A percentile compares a stretch with the other conserved stretches of the same genome.
phyloP scores from a whole-genome alignment of 1,140 invertebrate species.

The Planococcus citri region DNA sequence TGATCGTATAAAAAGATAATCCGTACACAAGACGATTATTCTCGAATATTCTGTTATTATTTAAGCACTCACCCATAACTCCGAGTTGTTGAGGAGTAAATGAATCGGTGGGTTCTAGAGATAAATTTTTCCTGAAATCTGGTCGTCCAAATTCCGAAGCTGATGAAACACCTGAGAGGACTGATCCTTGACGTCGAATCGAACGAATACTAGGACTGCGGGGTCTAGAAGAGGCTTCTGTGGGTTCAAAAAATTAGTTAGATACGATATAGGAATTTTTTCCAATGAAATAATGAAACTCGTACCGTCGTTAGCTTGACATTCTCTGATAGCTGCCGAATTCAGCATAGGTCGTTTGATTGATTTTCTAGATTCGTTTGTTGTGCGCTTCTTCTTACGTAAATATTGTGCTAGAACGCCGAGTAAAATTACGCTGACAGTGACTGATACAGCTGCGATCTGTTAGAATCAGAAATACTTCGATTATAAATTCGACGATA shows the following conservation, averaged over 20 bases:
- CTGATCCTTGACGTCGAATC: not conserved
- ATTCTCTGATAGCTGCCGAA: not conserved
- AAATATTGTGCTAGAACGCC: not conserved
- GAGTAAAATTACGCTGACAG: not conserved
- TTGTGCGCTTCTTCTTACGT: not conserved
- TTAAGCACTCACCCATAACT: slow-evolving; percentile 26
- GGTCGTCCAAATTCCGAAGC: slow-evolving; percentile 16
- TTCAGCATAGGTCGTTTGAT: not conserved
- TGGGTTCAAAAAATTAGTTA: not conserved
- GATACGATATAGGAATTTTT: not conserved
- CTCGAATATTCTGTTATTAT: too few relatives aligned
- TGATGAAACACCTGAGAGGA: slow-evolving; percentile 20
- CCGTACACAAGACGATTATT: too few relatives aligned
- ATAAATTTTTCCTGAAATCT: slow-evolving; percentile 1
- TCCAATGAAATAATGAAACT: not conserved
- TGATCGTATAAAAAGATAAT: too few relatives aligned
- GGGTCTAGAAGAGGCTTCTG: not conserved
- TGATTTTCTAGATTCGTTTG: not conserved
- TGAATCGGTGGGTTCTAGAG: slow-evolving; percentile 11
- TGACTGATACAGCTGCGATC: not conserved
- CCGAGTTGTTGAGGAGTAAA: slow-evolving; percentile 27
- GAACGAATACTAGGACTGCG: slow-evolving; percentile 7
- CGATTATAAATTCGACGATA: not conserved
- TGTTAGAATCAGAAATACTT: not conserved
- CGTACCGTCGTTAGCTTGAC: not conserved